Evolutionary conservation across 64 coral and sea anemone genomes (phyloP).

Genomic region (Stichodactyla helianthus): DNA sequence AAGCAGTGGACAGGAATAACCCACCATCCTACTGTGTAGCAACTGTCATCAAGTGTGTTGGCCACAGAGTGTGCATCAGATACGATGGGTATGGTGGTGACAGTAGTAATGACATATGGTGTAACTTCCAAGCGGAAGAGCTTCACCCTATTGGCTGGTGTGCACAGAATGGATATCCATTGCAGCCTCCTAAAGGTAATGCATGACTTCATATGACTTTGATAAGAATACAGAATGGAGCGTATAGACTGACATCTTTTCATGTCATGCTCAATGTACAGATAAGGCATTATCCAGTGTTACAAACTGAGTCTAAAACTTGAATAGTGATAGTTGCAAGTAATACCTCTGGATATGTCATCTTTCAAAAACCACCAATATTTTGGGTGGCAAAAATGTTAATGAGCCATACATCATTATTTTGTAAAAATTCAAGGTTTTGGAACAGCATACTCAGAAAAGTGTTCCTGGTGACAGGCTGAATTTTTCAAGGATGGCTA

Average conservation of each 20-base stretch:
- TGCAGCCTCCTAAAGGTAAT: slow-evolving; percentile 92
- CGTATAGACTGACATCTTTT: not conserved
- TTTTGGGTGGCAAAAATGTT: too few species aligned
- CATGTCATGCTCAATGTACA: too few species aligned
- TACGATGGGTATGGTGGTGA: slow-evolving; percentile 97
- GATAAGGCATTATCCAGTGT: too few species aligned
- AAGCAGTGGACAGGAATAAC: slow-evolving; percentile 97
- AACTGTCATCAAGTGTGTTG: slow-evolving; percentile 83
- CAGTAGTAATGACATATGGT: slow-evolving; percentile 90
- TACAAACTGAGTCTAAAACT: too few species aligned
- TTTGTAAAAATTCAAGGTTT: too few species aligned
- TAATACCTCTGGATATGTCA: too few species aligned
- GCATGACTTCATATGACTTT: not conserved
- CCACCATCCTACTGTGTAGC: slow-evolving; percentile 95
- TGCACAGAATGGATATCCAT: slow-evolving; percentile 97
- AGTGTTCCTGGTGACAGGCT: too few species aligned
- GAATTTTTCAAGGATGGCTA: too few species aligned
- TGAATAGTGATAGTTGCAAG: too few species aligned
- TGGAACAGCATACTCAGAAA: too few species aligned
- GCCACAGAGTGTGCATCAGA: slow-evolving; percentile 87
- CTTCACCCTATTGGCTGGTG: slow-evolving; percentile 99
- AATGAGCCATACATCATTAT: too few species aligned
- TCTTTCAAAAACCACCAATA: too few species aligned
- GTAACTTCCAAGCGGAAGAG: slow-evolving; percentile 97
- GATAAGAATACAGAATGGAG: not conserved